Conservation (phyloP, 2,113 vertebrate species). For the Percopsis transmontana region DNA sequence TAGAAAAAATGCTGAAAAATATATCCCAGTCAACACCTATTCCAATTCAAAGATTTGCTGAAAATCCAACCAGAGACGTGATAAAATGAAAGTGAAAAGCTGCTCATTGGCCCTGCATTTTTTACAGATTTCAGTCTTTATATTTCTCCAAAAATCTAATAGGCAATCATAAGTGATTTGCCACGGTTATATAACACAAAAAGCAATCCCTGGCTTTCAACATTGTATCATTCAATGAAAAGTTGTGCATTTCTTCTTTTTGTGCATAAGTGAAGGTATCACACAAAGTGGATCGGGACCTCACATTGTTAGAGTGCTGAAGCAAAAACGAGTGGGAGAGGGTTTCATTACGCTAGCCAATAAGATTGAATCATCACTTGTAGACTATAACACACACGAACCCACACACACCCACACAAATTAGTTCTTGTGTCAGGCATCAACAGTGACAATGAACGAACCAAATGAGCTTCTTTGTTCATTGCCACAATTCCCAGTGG, state of each 20-base stretch:
- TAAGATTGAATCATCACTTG: neutral
- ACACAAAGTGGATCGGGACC: neutral
- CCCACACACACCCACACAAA: neutral
- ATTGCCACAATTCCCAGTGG: constrained; percentile 20
- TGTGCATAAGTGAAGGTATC: neutral
- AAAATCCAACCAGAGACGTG: neutral
- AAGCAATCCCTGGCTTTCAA: neutral
- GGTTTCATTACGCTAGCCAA: neutral
- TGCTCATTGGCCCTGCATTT: neutral
- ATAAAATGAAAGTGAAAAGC: neutral
- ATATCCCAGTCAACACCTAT: too few relatives aligned
- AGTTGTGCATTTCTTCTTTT: neutral
- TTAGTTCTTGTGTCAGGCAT: neutral
- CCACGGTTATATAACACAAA: neutral
- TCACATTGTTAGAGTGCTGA: neutral
- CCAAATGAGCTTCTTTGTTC: constrained; percentile 1
- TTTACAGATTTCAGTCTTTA: neutral
- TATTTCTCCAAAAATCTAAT: constrained; percentile 6
- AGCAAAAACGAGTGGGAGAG: neutral
- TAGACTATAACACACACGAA: neutral
- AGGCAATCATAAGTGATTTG: constrained; percentile 5
- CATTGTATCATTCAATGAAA: constrained; percentile 2
- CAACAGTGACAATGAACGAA: constrained; percentile 21
- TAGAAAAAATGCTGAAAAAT: too few relatives aligned
- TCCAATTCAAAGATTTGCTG: neutral